A percentile compares a stretch with the other conserved stretches of the same genome.
Evolutionary conservation across 2,888 invertebrate species (phyloP).

Genomic region (Dryadula phaetusa): DNA sequence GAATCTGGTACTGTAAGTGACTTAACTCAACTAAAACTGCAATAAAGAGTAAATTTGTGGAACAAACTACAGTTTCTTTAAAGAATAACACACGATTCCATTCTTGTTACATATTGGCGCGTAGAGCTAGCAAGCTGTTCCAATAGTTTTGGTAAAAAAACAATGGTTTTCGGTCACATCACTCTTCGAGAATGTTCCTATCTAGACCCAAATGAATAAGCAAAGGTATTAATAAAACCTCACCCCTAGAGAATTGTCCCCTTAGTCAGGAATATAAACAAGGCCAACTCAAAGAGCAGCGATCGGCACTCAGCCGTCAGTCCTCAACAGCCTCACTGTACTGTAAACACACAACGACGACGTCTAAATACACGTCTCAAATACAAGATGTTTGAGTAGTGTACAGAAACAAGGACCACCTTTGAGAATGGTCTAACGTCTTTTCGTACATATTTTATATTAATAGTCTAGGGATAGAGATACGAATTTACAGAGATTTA

Average conservation of each 20-base stretch:
- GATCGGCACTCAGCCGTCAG: neutral
- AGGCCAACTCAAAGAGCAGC: neutral
- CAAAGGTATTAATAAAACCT: conserved; percentile 3
- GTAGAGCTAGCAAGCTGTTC: neutral
- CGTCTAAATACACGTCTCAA: conserved; percentile 1
- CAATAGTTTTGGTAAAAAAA: neutral
- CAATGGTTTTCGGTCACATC: neutral
- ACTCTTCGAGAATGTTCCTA: neutral
- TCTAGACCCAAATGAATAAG: conserved; percentile 1
- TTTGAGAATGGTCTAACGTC: neutral
- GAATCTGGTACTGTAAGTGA: too few species aligned
- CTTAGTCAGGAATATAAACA: neutral
- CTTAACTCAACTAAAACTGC: too few species aligned
- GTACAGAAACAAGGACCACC: conserved; percentile 1
- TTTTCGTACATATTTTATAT: conserved; percentile 6
- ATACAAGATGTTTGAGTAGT: conserved; percentile 10
- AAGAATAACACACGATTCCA: too few species aligned
- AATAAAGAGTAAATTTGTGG: too few species aligned
- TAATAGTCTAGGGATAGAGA: neutral
- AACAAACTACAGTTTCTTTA: too few species aligned
- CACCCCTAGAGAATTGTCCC: neutral
- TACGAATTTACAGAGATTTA: neutral
- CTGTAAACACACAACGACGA: neutral
- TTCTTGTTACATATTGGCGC: too few species aligned
- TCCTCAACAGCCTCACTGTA: neutral